Conservation (phyloP, 2,888 invertebrate genomes). For the Scotopteryx bipunctaria region DNA sequence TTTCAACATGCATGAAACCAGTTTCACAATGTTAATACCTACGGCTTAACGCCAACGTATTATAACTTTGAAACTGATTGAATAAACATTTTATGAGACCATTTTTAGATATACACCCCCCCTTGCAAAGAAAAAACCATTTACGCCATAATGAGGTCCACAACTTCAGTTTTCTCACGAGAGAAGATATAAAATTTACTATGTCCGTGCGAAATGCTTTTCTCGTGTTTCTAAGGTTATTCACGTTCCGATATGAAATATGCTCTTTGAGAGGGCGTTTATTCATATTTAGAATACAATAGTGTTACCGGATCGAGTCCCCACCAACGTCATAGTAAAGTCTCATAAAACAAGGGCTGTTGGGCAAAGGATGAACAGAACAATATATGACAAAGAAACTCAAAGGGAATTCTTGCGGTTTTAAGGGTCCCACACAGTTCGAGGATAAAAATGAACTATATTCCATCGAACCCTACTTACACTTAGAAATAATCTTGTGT, state of each 20-base stretch:
- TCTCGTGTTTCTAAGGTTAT: neutral
- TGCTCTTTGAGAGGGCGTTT: neutral
- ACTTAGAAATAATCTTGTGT: too few relatives aligned
- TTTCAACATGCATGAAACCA: too few relatives aligned
- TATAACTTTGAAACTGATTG: too few relatives aligned
- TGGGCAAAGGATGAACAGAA: neutral
- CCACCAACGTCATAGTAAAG: neutral
- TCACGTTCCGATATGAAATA: neutral
- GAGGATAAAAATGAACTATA: neutral
- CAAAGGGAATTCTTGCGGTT: neutral
- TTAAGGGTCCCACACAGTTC: neutral
- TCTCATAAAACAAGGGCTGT: neutral
- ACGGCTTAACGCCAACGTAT: too few relatives aligned
- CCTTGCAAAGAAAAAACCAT: conserved; percentile 3
- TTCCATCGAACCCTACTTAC: too few relatives aligned
- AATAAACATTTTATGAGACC: neutral
- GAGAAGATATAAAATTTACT: neutral
- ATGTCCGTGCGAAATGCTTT: conserved; percentile 3
- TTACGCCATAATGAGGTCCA: neutral
- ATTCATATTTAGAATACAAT: neutral
- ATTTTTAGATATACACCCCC: neutral
- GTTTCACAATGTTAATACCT: too few relatives aligned
- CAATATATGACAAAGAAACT: neutral
- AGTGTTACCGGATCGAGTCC: neutral
- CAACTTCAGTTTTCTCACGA: conserved; percentile 2